Base-by-base conservation (phyloP, 2,888 invertebrate species). In the Protonemura montana region DNA sequence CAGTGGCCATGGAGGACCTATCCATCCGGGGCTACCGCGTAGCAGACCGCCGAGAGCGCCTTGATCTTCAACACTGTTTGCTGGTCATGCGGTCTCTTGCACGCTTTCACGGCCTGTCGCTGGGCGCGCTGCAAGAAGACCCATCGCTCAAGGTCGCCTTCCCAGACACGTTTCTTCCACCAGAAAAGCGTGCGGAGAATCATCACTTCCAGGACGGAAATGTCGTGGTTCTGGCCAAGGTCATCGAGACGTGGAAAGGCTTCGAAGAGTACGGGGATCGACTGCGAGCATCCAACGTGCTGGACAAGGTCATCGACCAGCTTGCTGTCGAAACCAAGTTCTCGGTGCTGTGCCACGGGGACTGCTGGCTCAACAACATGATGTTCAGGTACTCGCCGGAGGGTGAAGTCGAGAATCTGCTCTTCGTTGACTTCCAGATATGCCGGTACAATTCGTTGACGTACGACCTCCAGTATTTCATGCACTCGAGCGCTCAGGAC, bases 301-400 rank as follows among this genome's bases (percentile, higher is more conserved):
- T 59, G 1, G 59, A 59, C 59, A 59, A 59, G 13, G 59, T 21
- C 59, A 7, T 59, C 13, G 59, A 59, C 13, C 21, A 16, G 59
- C 13, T 59, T 2, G 6, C 1, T 2, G 21, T 59, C 59, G 5
- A 76, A 76, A 30, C 28, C 16, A 82, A 76, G 28, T 80, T 59
- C 84, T 13, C 26, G 76, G 88, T 88, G 5, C 84, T 88, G 26
- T 85, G 78, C 16, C 88, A 88, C 41, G 88, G 88, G 0, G 88
- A 88, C 76, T 87, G 84, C 27, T 88, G 88, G 88, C 42, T 88
- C 3, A 88, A 88, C 85, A 88, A 88, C 76, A 87, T 88, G 80
- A 76, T 88, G 35, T 88, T 87, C 28, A 26, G 82, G n/a, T 84
- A 85, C 29, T 25, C 76, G 7, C 21, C 35, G 7, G 41, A 80